Conservation (phyloP, 92 coral and sea anemone species). For the Hydrozoanthus gracilis region DNA sequence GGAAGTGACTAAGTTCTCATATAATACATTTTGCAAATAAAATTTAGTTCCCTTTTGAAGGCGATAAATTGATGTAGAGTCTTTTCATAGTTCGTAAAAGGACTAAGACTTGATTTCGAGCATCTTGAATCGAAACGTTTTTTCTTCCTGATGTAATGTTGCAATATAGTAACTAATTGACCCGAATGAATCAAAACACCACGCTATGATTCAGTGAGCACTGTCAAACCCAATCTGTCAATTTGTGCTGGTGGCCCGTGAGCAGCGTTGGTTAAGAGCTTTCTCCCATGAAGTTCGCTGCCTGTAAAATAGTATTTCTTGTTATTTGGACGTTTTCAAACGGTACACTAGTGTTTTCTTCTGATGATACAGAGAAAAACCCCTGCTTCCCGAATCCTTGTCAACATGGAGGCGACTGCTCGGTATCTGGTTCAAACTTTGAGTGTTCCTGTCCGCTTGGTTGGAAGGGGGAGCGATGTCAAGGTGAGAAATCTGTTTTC, state of each 20-base stretch:
- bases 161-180: slow-evolving; percentile 12
- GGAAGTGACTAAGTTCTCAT: no score
- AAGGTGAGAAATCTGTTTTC: slow-evolving; percentile 64
- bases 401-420: slow-evolving; percentile 89
- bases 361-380: slow-evolving; percentile 68
- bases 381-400: slow-evolving; percentile 95
- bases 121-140: slow-evolving; percentile 41
- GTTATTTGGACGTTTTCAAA: not conserved
- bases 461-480: slow-evolving; percentile 90
- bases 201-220: slow-evolving; percentile 9
- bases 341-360: slow-evolving; percentile 12
- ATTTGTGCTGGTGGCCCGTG: not conserved
- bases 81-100: no score
- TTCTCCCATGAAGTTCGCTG: slow-evolving; percentile 41
- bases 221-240: not conserved
- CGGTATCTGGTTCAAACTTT: slow-evolving; percentile 78
- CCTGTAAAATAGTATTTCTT: not conserved
- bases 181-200: slow-evolving; percentile 37
- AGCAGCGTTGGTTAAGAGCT: not conserved
- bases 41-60: no score
- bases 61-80: no score
- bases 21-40: no score
- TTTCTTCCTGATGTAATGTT: slow-evolving; percentile 65
- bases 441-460: slow-evolving; percentile 95
- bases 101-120: no score